Evolutionary conservation across 2,888 invertebrate genomes (phyloP).

Genomic region (Molanna angustata): DNA sequence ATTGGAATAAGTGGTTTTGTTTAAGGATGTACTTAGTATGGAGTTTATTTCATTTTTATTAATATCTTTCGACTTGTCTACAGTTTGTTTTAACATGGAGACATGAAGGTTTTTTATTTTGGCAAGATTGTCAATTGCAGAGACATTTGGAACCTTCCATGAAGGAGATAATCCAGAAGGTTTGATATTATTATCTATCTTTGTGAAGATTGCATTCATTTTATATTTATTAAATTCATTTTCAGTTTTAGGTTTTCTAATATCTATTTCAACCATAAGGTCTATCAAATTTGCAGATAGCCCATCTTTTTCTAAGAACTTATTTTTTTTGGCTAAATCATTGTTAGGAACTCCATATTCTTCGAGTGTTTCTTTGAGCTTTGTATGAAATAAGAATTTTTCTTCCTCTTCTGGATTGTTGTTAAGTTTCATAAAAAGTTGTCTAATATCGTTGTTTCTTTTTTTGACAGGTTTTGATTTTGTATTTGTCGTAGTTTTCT

Average conservation of each 20-base stretch:
- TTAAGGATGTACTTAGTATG: no score
- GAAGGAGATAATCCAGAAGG: slow-evolving; percentile 11
- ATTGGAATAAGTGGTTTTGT: no score
- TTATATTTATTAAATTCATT: slow-evolving; percentile 2
- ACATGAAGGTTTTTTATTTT: slow-evolving; percentile 2
- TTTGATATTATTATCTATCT: background rate
- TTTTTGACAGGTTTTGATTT: slow-evolving; percentile 21
- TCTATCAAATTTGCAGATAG: slow-evolving; percentile 45
- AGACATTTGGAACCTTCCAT: slow-evolving; percentile 3
- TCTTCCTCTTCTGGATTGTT: slow-evolving; percentile 47
- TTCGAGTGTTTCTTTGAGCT: slow-evolving; percentile 46
- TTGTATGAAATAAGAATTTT: slow-evolving; percentile 17
- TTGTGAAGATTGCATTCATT: background rate
- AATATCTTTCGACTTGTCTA: no score
- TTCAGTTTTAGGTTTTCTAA: slow-evolving; percentile 41
- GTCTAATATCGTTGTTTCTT: slow-evolving; percentile 54
- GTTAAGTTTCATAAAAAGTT: slow-evolving; percentile 48
- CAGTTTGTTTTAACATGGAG: no score
- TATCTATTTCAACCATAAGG: slow-evolving; percentile 49
- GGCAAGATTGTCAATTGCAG: slow-evolving; percentile 5
- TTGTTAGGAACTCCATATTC: slow-evolving; percentile 45
- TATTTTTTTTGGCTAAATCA: slow-evolving; percentile 35
- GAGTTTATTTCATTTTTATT: no score
- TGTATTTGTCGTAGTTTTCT: slow-evolving; percentile 1
- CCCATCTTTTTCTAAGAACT: slow-evolving; percentile 20